Percentiles rank a stretch among this genome's conserved stretches.
Conservation (phyloP, 2,888 invertebrate species). For the Drosophila picticornis region DNA sequence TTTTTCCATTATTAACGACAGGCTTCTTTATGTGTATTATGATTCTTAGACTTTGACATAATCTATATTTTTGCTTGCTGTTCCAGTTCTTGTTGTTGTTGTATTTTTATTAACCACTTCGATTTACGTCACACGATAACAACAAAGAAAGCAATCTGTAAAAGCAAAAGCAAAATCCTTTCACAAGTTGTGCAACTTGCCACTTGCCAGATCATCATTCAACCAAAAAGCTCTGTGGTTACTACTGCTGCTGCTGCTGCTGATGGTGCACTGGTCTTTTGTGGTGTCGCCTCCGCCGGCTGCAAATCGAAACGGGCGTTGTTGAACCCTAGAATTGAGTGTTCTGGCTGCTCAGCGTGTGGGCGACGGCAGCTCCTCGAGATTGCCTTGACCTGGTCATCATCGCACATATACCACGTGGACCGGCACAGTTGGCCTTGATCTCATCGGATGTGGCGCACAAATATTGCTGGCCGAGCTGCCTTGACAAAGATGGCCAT, state of each 20-base stretch:
- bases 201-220: no score
- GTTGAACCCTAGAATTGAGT: conserved; percentile 89
- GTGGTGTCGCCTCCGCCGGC: conserved; percentile 49
- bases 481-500: conserved; percentile 66
- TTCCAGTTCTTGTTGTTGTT: not conserved
- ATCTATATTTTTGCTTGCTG: conserved; percentile 16
- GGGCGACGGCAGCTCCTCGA: conserved; percentile 91
- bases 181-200: conserved; percentile 79
- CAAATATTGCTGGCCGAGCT: conserved; percentile 38
- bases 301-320: conserved; percentile 88
- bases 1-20: conserved; percentile 36
- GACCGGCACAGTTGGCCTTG: conserved; percentile 52
- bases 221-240: no score
- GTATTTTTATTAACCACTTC: not conserved
- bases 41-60: conserved; percentile 10
- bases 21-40: conserved; percentile 34
- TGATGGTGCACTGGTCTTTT: conserved; percentile 59
- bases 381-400: conserved; percentile 93
- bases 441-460: conserved; percentile 71
- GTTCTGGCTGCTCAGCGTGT: conserved; percentile 92
- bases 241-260: conserved; percentile 26
- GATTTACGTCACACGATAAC: conserved; percentile 88
- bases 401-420: conserved; percentile 95
- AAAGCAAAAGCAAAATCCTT: no score
- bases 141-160: conserved; percentile 85